phyloP scores from a whole-genome alignment of 2,797 vertebrate genomes.

The Anabacerthia variegaticeps region DNA sequence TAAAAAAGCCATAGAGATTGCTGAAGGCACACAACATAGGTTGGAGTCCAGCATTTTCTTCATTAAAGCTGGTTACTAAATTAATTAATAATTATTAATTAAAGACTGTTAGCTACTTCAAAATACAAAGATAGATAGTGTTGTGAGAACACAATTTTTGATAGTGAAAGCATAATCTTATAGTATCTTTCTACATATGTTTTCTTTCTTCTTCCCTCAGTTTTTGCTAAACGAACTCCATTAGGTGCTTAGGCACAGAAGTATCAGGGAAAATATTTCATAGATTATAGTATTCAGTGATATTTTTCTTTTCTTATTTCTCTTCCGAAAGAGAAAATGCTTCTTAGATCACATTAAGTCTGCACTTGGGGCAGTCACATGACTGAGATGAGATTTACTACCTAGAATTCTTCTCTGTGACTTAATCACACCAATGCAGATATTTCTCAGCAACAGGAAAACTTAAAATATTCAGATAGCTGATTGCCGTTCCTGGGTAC shows the following conservation, averaged over 20 bases:
- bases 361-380: background rate
- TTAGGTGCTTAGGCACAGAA: background rate
- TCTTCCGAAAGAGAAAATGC: background rate
- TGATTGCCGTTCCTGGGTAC: background rate
- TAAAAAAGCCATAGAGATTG: background rate
- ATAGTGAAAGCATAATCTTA: background rate
- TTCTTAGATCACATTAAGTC: background rate
- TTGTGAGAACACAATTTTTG: background rate
- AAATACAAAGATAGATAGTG: background rate
- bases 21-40: background rate
- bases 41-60: background rate
- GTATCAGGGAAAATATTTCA: background rate
- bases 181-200: background rate
- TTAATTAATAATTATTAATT: no score
- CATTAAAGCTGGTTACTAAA: background rate
- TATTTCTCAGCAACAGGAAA: background rate
- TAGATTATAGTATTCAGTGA: background rate
- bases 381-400: background rate
- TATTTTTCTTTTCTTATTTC: background rate
- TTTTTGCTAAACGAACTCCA: background rate
- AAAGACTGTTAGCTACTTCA: background rate
- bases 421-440: background rate
- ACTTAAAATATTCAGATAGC: background rate
- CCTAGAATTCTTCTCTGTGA: background rate
- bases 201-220: background rate